Percentiles rank a stretch among this genome's conserved stretches.
Conservation (phyloP, 2,888 invertebrate species). For the Suillia variegata region DNA sequence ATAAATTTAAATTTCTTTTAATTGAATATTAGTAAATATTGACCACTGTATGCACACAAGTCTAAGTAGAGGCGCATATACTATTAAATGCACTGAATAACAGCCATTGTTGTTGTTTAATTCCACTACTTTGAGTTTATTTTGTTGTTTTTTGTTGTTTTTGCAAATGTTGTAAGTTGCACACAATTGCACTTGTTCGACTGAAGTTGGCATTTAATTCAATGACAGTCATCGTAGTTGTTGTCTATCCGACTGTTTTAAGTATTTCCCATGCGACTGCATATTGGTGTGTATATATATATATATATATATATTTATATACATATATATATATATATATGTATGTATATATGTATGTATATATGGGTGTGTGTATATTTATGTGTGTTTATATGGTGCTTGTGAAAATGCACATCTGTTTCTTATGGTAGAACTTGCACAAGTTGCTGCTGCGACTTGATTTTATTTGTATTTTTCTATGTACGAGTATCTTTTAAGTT, state of each 20-base stretch:
- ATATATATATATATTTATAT: background rate
- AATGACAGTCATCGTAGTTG: background rate
- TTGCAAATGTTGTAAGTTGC: slow-evolving; percentile 27
- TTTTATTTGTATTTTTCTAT: no score
- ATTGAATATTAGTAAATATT: no score
- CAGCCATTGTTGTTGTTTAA: slow-evolving; percentile 43
- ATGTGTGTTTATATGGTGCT: background rate
- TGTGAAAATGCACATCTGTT: background rate
- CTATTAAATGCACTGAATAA: background rate
- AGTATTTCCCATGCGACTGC: background rate
- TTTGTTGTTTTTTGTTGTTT: slow-evolving; percentile 38
- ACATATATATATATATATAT: background rate
- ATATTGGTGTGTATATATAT: background rate
- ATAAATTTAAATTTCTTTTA: no score
- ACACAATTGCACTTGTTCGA: background rate
- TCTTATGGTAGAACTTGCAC: background rate
- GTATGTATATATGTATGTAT: background rate
- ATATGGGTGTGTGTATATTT: background rate
- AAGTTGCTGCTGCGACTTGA: background rate
- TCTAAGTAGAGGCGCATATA: no score
- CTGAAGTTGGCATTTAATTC: slow-evolving; percentile 2
- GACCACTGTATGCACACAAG: no score
- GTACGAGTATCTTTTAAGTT: background rate
- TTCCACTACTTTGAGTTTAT: slow-evolving; percentile 38
- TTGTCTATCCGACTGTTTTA: background rate